A percentile compares a stretch with the other conserved stretches of the same genome.
These are phyloP conservation scores for Sminthurinus aureus DNA, from an alignment of 2,888 invertebrate genomes.

Conservation along the genomic window DNA sequence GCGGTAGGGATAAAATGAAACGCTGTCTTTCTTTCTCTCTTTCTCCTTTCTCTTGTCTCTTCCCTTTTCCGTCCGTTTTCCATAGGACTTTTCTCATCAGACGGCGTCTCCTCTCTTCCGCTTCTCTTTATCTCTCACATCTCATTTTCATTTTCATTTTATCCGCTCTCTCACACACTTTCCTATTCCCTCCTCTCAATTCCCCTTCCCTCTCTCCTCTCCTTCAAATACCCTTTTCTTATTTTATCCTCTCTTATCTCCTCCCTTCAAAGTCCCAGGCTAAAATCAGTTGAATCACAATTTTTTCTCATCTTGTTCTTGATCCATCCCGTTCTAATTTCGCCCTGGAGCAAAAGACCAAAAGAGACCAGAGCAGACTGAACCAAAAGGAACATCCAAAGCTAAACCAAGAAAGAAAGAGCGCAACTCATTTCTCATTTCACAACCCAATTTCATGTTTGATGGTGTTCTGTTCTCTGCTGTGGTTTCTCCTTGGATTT, in stretches of 20 bases:
- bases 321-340: slow-evolving; percentile 36
- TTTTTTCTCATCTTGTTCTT: slow-evolving; percentile 37
- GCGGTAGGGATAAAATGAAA: slow-evolving; percentile 41
- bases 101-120: slow-evolving; percentile 11
- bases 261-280: slow-evolving; percentile 27
- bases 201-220: not conserved
- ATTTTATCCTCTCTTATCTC: not conserved
- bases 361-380: slow-evolving; percentile 17
- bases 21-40: slow-evolving; percentile 10
- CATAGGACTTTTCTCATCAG: slow-evolving; percentile 18
- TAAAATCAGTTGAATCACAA: slow-evolving; percentile 40
- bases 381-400: not conserved
- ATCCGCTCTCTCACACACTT: not conserved
- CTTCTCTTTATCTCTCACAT: slow-evolving; percentile 33
- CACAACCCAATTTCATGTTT: not conserved
- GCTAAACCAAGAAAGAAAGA: not conserved
- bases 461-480: not conserved
- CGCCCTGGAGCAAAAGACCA: slow-evolving; percentile 25
- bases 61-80: not conserved
- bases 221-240: too few relatives aligned
- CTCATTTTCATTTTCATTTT: slow-evolving; percentile 7
- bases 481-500: slow-evolving; percentile 17
- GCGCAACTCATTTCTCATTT: too few relatives aligned
- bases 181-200: not conserved
- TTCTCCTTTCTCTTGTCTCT: slow-evolving; percentile 4